Evolutionary conservation across 1,140 invertebrate genomes (phyloP), one percentile per base, ranked within the genome.

Genomic region (Leptestheria dahalacensis): DNA sequence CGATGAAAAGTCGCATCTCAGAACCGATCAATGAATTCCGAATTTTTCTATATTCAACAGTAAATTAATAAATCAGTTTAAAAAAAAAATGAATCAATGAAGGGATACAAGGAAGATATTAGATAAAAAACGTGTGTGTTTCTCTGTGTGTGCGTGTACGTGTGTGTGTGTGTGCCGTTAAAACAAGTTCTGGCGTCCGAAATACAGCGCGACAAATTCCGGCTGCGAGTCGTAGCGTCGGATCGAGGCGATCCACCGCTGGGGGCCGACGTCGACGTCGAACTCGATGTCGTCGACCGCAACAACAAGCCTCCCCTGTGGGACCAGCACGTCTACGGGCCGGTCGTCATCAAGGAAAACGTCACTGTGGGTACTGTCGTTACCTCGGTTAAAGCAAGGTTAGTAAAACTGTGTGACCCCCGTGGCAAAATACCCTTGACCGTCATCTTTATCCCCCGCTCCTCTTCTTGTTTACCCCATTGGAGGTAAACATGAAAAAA

Each of bases 301-400:
- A 91, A 92, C 82, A 93, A 92, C 85, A 93, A 93, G 81, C 90
- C 91, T 73, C 91, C 91, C 75, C 81, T 91, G 73, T 95, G 90
- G 90, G 88, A 93, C 79, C 80, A 81, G 75, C 82, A 79, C 77
- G 81, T 88, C 77, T 94, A 94, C 82, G 88, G 89, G 77, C 89
- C 89, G 78, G 90, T 90, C 80, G 84, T 86, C 82, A 88, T 94
- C 81, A 86, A 85, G 82, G 91, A 95, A 86, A 93, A 93, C 86
- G 87, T 92, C 81, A 91, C 88, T 82, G 87, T 93, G 80, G 88
- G 91, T 83, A 91, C 88, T 77, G 84, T 89, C 82, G 88, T 95
- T 81, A 91, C 87, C 77, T 85, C 88, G 77, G 83, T 93, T 74
- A 93, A 91, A 85, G 90, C 90, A 79, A 91, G 89, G 89, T 92